Base-by-base conservation (phyloP, 1,140 invertebrate species). In the Parasteatoda tepidariorum region DNA sequence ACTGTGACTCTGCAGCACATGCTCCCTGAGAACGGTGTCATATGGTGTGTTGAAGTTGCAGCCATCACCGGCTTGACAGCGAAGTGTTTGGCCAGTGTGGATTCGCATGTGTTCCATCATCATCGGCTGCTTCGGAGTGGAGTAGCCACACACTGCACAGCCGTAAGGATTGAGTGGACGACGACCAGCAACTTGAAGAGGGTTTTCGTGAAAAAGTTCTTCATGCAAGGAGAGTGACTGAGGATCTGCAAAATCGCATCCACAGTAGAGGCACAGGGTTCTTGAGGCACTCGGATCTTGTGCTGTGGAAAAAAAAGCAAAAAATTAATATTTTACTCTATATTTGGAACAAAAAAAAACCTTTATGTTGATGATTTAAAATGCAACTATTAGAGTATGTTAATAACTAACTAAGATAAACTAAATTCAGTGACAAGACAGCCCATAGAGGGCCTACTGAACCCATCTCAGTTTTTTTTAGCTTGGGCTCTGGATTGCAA, bases 161-260 rank as follows among this genome's bases (percentile, higher is more conserved):
- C 84, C 85, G 85, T 90, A 91, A 54, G 87, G 88, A 55, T 84
- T 73, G 34, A 33, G 54, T 13, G 85, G 82, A 26, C 68, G 68
- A n/a, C 26, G 18, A 61, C 83, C 83, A 74, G 86, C 76, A 79
- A 34, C 64, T 41, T 79, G 66, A n/a, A 71, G 64, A 34, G 85
- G 85, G 86, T 87, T 84, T 55, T 87, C 87, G 75, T 88, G 88
- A 85, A 90, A 88, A 66, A 89, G 87, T 81, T 87, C 87, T 84
- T 89, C 88, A 86, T 91, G 90, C 13, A 87, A 88, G 67, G 89
- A 88, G 24, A 91, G 86, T n/a, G 90, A 91, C 33, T 87, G 86
- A 85, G 90, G 89, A 87, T 91, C 89, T 83, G 88, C 88, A 86
- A 91, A 90, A 85, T 91, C 90, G 86, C 90, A 90, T 84, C 90